These are phyloP conservation scores for Rhorus exstirpatorius DNA, from an alignment of 2,888 invertebrate species.

Conservation along the genomic window DNA sequence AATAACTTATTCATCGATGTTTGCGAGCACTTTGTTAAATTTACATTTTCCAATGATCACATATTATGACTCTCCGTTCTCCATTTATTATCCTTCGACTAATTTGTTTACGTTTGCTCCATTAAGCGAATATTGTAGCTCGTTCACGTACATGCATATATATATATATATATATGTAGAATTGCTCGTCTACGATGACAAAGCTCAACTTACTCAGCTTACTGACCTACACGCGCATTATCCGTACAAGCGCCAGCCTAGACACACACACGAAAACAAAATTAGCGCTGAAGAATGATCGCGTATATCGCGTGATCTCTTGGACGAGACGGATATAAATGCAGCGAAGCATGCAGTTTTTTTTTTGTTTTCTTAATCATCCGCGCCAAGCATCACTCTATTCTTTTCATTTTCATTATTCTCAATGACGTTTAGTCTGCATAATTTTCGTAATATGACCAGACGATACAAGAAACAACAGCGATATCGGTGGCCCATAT, in stretches of 20 bases:
- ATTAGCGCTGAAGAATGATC: not conserved
- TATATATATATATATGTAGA: no score
- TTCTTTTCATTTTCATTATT: conserved; percentile 28
- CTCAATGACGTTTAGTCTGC: not conserved
- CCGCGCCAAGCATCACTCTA: not conserved
- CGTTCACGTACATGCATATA: no score
- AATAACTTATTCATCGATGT: conserved; percentile 9
- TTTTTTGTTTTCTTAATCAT: conserved; percentile 13
- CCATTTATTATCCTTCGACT: conserved; percentile 7
- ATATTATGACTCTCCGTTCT: not conserved
- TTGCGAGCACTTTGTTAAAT: not conserved
- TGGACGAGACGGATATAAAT: not conserved
- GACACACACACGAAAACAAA: not conserved
- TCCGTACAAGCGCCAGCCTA: conserved; percentile 20
- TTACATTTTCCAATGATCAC: not conserved
- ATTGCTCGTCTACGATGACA: conserved; percentile 29
- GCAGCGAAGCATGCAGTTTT: conserved; percentile 6
- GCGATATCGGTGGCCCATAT: not conserved
- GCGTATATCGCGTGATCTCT: conserved; percentile 12
- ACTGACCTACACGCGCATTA: conserved; percentile 38
- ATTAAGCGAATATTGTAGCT: conserved; percentile 24
- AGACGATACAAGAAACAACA: not conserved
- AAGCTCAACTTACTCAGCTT: conserved; percentile 43
- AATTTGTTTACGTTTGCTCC: conserved; percentile 55
- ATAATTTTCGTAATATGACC: conserved; percentile 31